Percentiles rank a stretch among this genome's conserved stretches.
Evolutionary conservation across 2,888 invertebrate genomes (phyloP).

Genomic region (Poecilobothrus nobilitatus): DNA sequence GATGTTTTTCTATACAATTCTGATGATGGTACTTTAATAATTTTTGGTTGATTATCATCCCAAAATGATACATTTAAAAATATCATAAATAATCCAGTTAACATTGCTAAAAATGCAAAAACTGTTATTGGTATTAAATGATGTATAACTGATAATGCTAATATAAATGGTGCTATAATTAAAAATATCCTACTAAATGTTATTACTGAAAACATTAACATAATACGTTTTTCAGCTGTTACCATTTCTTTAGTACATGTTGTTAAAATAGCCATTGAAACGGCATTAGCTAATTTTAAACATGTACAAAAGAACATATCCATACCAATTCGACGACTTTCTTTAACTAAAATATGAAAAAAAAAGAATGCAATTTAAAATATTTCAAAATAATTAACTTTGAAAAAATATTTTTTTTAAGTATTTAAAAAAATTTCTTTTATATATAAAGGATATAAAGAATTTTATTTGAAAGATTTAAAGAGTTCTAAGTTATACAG

Average conservation of each 20-base stretch:
- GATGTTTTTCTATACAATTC: conserved; percentile 35
- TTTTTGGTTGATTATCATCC: conserved; percentile 33
- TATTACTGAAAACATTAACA: conserved; percentile 41
- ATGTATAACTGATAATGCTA: conserved; percentile 37
- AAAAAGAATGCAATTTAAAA: background rate
- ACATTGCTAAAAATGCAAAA: conserved; percentile 35
- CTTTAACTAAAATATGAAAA: conserved; percentile 25
- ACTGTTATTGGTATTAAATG: conserved; percentile 36
- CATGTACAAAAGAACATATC: conserved; percentile 38
- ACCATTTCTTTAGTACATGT: conserved; percentile 42
- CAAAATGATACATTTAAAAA: conserved; percentile 36
- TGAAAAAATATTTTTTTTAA: background rate
- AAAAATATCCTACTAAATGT: conserved; percentile 42
- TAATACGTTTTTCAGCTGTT: conserved; percentile 37
- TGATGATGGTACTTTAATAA: conserved; percentile 34
- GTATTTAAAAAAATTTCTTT: no score
- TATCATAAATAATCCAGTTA: conserved; percentile 36
- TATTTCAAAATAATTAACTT: background rate
- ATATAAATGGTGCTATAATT: conserved; percentile 41
- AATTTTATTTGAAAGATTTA: no score
- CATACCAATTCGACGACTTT: conserved; percentile 34
- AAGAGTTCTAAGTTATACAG: no score
- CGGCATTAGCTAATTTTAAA: conserved; percentile 39
- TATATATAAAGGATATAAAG: no score
- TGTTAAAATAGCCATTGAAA: conserved; percentile 38